Base-by-base conservation (phyloP, 2,888 invertebrate genomes). In the Eupithecia subumbrata region DNA sequence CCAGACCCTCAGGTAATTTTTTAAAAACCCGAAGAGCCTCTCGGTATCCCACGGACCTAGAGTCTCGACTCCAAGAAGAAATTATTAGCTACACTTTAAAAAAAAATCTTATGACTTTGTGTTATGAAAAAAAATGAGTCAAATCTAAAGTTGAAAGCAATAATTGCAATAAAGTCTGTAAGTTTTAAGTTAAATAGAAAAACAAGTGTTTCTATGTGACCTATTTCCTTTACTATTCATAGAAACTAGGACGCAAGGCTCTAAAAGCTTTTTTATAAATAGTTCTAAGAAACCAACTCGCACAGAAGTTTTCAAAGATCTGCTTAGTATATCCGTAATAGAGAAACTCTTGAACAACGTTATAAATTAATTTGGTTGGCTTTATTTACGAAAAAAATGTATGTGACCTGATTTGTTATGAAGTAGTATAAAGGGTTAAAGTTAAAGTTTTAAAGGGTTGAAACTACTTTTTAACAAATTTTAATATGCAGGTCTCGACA, bases 211-310 rank as follows among this genome's bases (percentile, higher is more conserved):
- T 76, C 69, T 74, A 66, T 63, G n/a, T 71, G 72, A 63, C 72
- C 77, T 60, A 72, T 70, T 70, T 77, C 25, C 22, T 66, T 69
- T 56, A 34, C 52, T 48, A 48, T 73, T 60, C 60, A 72, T 66
- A 73, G 45, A 45, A 56, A 70, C 60, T 71, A 66, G 76, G 72
- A 69, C 76, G 64, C n/a, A 66, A 67, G 72, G 74, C 71, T 25
- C 45, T 40, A 72, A 76, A 69, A 74, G 45, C 60, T 76, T 40
- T n/a, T 73, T 71, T 71, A 52, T 69, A 68, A 72, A 66, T 72
- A 74, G 30, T 77, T 72, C 56, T 22, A 43, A 60, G 64, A 72
- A 70, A 66, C 66, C 18, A 68, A 73, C 63, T 63, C 66, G 9
- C 22, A 45, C 52, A 52, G 68, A 52, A 60, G 48, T 37, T 68